These are phyloP conservation scores for Coregonus ussuriensis DNA, from an alignment of 2,797 vertebrate species.

Conservation along the genomic window DNA sequence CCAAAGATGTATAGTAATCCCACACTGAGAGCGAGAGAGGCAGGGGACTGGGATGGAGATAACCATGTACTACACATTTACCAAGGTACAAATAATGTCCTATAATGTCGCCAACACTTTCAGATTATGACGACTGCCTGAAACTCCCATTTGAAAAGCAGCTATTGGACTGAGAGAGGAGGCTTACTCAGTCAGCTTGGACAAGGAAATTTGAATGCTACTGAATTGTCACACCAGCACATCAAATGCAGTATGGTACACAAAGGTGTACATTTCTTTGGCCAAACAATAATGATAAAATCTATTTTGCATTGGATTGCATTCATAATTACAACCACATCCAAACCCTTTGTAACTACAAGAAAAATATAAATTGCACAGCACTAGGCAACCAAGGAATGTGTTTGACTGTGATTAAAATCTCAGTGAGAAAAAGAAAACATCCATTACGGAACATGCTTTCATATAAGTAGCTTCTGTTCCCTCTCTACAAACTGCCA, in stretches of 20 bases:
- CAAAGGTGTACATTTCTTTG: neutral
- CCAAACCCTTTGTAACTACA: constrained; percentile 18
- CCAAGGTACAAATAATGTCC: neutral
- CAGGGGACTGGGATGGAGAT: neutral
- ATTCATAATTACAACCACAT: neutral
- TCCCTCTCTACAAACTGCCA: constrained; percentile 55
- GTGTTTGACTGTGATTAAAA: constrained; percentile 63
- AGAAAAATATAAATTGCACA: constrained; percentile 9
- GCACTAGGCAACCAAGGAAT: constrained; percentile 46
- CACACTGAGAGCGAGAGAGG: neutral
- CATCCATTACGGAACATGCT: constrained; percentile 61
- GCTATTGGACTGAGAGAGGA: neutral
- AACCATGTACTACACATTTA: neutral
- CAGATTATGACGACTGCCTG: neutral
- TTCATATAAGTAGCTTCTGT: constrained; percentile 71
- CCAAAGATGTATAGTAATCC: neutral
- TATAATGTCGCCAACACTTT: neutral
- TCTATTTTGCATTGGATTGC: neutral
- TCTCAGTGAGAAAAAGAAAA: constrained; percentile 60
- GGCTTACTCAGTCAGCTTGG: neutral
- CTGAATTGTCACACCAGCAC: neutral
- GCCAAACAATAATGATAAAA: neutral
- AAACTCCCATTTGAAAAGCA: neutral
- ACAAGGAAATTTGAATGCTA: neutral
- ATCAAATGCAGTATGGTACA: neutral